A percentile compares a stretch with the other conserved stretches of the same genome.
Conservation (phyloP, 92 coral and sea anemone species). For the Chrysogorgia sp. region DNA sequence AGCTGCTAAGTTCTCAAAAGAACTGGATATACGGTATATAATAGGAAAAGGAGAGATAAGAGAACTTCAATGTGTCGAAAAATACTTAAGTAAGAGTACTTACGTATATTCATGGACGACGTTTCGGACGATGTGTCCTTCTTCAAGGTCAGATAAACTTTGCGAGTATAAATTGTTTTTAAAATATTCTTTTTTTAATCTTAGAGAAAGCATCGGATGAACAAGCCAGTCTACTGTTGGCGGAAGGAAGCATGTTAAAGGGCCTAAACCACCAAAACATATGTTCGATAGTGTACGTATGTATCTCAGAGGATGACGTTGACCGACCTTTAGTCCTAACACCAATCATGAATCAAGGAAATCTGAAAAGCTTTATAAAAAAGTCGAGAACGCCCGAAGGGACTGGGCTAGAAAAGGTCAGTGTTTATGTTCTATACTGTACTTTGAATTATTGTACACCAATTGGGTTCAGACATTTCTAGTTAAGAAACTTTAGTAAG, state of each 20-base stretch:
- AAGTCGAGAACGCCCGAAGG: constrained; percentile 95
- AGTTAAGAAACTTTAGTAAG: too few species aligned
- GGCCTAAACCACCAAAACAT: constrained; percentile 93
- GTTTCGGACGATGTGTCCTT: too few species aligned
- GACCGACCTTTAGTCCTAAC: constrained; percentile 92
- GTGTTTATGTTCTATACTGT: neutral
- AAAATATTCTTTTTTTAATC: too few species aligned
- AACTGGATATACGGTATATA: too few species aligned
- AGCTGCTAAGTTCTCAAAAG: too few species aligned
- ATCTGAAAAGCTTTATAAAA: constrained; percentile 82
- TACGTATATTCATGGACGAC: too few species aligned
- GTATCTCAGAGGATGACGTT: constrained; percentile 71
- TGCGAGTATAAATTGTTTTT: too few species aligned
- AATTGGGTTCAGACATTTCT: neutral
- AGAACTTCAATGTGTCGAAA: too few species aligned
- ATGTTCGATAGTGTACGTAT: constrained; percentile 84
- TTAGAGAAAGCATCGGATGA: constrained; percentile 87
- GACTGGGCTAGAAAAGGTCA: constrained; percentile 73
- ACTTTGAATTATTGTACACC: neutral
- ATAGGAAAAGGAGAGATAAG: too few species aligned
- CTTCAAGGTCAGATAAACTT: too few species aligned
- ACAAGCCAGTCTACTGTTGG: constrained; percentile 84
- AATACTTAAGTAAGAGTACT: too few species aligned
- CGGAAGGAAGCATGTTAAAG: constrained; percentile 87
- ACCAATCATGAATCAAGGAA: constrained; percentile 91